These are phyloP conservation scores for Melanargia galathea DNA, from an alignment of 2,888 invertebrate genomes.

Conservation along the genomic window DNA sequence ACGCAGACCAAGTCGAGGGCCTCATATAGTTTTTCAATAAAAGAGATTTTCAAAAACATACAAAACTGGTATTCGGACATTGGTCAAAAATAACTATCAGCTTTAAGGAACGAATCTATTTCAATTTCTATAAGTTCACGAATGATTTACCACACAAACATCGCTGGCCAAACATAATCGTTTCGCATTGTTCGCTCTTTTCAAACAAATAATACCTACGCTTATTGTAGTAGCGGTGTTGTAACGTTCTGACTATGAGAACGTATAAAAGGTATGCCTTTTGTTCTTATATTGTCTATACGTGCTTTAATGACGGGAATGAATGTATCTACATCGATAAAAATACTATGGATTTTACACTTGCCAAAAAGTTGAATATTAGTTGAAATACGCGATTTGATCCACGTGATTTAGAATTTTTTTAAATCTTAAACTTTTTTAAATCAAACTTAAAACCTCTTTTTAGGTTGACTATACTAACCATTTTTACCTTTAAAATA, in stretches of 20 bases:
- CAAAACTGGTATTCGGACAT: too few relatives aligned
- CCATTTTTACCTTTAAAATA: too few relatives aligned
- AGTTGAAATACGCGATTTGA: too few relatives aligned
- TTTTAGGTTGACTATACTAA: too few relatives aligned
- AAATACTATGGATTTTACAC: too few relatives aligned
- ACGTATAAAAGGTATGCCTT: conserved; percentile 30
- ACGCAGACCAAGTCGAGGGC: too few relatives aligned
- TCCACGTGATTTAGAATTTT: too few relatives aligned
- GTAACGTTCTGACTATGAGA: conserved; percentile 34
- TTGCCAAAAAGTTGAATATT: too few relatives aligned
- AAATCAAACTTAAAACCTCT: too few relatives aligned
- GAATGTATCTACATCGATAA: not conserved
- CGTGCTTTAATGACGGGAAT: not conserved
- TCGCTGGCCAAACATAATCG: conserved; percentile 28
- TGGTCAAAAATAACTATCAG: not conserved
- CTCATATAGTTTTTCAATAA: too few relatives aligned
- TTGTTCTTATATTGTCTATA: conserved; percentile 27
- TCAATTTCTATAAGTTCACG: conserved; percentile 15
- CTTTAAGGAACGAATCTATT: not conserved
- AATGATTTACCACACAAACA: conserved; percentile 16
- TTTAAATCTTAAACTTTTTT: too few relatives aligned
- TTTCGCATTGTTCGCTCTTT: conserved; percentile 39
- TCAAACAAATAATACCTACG: conserved; percentile 36
- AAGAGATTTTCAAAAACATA: not conserved
- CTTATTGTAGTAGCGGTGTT: conserved; percentile 32